Evolutionary conservation across 2,888 invertebrate genomes (phyloP).

Genomic region (Piscicola geometra): DNA sequence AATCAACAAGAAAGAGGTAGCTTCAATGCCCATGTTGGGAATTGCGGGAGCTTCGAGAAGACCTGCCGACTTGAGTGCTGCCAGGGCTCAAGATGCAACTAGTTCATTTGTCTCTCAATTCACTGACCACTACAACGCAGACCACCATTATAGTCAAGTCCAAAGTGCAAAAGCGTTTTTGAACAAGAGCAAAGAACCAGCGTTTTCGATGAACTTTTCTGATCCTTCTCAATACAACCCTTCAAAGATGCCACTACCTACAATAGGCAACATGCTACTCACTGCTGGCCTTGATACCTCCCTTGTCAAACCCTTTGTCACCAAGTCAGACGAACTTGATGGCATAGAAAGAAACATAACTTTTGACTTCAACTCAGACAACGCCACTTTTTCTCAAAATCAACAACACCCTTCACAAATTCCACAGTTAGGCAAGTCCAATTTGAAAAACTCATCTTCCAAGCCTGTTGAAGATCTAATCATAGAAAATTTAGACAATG

Average conservation of each 20-base stretch:
- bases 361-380: not conserved
- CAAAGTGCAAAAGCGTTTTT: slow-evolving; percentile 22
- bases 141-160: slow-evolving; percentile 20
- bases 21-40: not conserved
- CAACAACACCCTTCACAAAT: not conserved
- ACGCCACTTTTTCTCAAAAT: not conserved
- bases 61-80: not conserved
- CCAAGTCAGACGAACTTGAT: not conserved
- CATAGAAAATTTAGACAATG: not conserved
- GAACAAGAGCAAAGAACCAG: slow-evolving; percentile 5
- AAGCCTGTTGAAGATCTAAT: not conserved
- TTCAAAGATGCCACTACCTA: slow-evolving; percentile 10
- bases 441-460: not conserved
- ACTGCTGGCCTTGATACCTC: no score
- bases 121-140: slow-evolving; percentile 32
- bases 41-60: not conserved
- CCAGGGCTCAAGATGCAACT: slow-evolving; percentile 13
- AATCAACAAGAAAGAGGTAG: not conserved
- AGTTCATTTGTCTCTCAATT: slow-evolving; percentile 29
- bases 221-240: not conserved
- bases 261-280: not conserved
- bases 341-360: not conserved
- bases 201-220: not conserved
- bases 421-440: not conserved
- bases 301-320: no score